Percentiles rank a stretch among this genome's conserved stretches.
phyloP scores from a whole-genome alignment of 2,888 invertebrate genomes.

The Eubasilissa splendida region DNA sequence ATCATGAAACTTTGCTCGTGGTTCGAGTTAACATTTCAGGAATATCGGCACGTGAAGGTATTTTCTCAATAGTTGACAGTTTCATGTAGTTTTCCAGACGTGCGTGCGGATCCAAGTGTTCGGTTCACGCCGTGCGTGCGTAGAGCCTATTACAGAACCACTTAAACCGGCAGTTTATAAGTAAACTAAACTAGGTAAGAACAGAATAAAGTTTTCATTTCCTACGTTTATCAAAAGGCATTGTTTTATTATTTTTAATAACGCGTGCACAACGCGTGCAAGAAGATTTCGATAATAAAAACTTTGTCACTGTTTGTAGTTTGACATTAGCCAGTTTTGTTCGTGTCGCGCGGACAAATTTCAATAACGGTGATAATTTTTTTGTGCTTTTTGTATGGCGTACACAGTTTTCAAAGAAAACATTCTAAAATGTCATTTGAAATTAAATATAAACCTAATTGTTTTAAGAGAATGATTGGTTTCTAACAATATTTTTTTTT shows the following conservation, averaged over 20 bases:
- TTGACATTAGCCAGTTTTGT: background rate
- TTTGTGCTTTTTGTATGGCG: too few species aligned
- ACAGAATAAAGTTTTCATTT: constrained; percentile 24
- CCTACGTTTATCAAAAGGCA: background rate
- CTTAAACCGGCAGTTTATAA: constrained; percentile 23
- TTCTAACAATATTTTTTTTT: too few species aligned
- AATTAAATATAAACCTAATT: too few species aligned
- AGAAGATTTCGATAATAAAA: background rate
- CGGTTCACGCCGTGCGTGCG: constrained; percentile 40
- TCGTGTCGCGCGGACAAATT: too few species aligned
- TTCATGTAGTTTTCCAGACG: constrained; percentile 25
- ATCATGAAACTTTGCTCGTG: background rate
- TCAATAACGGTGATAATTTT: too few species aligned
- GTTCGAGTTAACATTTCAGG: background rate
- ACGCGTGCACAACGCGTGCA: constrained; percentile 1
- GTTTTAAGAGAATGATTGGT: too few species aligned
- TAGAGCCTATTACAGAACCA: constrained; percentile 29
- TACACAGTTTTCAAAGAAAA: too few species aligned
- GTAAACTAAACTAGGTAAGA: constrained; percentile 13
- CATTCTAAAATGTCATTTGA: too few species aligned
- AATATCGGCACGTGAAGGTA: constrained; percentile 32
- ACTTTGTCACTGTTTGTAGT: background rate
- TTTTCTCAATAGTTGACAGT: constrained; percentile 33
- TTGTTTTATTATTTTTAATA: constrained; percentile 7
- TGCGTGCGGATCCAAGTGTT: constrained; percentile 32